Conservation (phyloP, 2,888 invertebrate species). For the Ophion slaviceki region DNA sequence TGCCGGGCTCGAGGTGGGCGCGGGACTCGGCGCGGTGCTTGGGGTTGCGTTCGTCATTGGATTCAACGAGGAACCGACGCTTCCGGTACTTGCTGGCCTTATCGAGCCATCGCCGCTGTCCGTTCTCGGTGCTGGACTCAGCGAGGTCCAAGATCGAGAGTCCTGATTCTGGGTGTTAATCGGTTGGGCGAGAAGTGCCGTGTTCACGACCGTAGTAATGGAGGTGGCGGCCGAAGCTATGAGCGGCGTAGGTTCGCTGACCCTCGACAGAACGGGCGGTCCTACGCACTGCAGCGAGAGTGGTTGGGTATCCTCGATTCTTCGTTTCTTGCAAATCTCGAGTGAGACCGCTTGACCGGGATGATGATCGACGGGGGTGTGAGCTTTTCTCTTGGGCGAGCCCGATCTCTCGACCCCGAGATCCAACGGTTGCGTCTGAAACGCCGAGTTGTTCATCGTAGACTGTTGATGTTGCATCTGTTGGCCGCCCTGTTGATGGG, state of each 20-base stretch:
- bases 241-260: constrained; percentile 88
- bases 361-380: constrained; percentile 83
- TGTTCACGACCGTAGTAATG: constrained; percentile 88
- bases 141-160: constrained; percentile 77
- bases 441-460: constrained; percentile 78
- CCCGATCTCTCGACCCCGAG: constrained; percentile 86
- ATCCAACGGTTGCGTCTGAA: constrained; percentile 92
- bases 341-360: constrained; percentile 84
- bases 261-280: constrained; percentile 85
- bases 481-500: constrained; percentile 71
- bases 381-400: constrained; percentile 87
- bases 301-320: constrained; percentile 84
- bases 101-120: constrained; percentile 87
- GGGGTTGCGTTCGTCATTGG: constrained; percentile 83
- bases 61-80: constrained; percentile 84
- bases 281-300: constrained; percentile 80
- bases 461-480: constrained; percentile 69
- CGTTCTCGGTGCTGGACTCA: constrained; percentile 85
- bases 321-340: constrained; percentile 87
- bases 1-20: constrained; percentile 85
- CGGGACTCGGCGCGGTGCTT: constrained; percentile 84
- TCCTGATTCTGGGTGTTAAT: constrained; percentile 76
- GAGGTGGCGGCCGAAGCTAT: constrained; percentile 89
- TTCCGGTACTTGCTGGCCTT: constrained; percentile 84
- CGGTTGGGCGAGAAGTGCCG: constrained; percentile 82